Conservation (phyloP, 2,888 invertebrate genomes). For the Phengaris alcon region DNA sequence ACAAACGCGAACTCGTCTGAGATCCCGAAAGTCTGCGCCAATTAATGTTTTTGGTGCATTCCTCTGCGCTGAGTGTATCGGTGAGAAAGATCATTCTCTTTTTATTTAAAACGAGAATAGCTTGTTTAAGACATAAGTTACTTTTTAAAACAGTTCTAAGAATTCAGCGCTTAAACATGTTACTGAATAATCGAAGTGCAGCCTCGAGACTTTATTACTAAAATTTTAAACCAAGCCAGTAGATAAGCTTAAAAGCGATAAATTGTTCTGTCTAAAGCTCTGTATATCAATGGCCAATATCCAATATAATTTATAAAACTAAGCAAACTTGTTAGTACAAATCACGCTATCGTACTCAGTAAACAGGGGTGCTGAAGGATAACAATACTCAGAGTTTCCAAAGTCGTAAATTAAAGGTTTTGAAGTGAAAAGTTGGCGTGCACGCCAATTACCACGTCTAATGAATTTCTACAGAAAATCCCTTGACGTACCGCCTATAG, state of each 20-base stretch:
- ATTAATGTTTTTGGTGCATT: conserved; percentile 25
- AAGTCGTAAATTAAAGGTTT: conserved; percentile 37
- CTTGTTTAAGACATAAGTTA: conserved; percentile 15
- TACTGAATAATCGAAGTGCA: neutral
- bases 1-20: neutral
- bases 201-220: neutral
- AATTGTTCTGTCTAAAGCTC: neutral
- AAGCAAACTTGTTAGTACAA: conserved; percentile 14
- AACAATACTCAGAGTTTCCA: conserved; percentile 29
- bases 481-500: conserved; percentile 32
- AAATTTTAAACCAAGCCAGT: neutral
- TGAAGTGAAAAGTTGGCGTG: conserved; percentile 37
- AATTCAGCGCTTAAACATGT: neutral
- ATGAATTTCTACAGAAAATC: conserved; percentile 15
- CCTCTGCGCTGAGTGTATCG: conserved; percentile 1
- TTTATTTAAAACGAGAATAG: conserved; percentile 14
- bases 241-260: neutral
- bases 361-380: conserved; percentile 27
- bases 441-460: conserved; percentile 33
- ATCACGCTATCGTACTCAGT: conserved; percentile 3
- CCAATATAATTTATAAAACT: neutral
- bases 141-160: neutral
- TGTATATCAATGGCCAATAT: neutral
- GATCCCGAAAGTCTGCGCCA: conserved; percentile 17
- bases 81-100: conserved; percentile 20